Evolutionary conservation across 1,140 invertebrate genomes (phyloP).

Genomic region (Drosophila parvula): DNA sequence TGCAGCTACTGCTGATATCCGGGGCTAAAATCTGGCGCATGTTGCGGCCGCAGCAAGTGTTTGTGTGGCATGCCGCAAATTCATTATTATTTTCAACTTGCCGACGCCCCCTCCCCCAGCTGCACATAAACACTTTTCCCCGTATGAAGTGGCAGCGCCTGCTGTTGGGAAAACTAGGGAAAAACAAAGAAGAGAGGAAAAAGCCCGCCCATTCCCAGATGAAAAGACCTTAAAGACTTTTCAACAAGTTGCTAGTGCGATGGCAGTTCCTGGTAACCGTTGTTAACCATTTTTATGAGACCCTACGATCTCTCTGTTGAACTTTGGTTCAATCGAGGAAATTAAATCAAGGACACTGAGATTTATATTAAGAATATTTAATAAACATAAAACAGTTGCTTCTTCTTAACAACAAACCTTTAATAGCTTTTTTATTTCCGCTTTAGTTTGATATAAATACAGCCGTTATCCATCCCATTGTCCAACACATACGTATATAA

Average conservation of each 20-base stretch:
- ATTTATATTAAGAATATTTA: neutral
- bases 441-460: too few relatives aligned
- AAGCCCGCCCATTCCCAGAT: neutral
- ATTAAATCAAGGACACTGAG: neutral
- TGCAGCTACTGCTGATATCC: slow-evolving; percentile 74
- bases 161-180: slow-evolving; percentile 19
- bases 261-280: slow-evolving; percentile 1
- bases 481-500: neutral
- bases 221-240: slow-evolving; percentile 33
- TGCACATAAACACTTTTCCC: slow-evolving; percentile 41
- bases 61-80: slow-evolving; percentile 78
- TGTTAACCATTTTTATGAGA: slow-evolving; percentile 23
- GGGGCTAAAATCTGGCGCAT: slow-evolving; percentile 71
- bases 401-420: too few relatives aligned
- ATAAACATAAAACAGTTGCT: too few relatives aligned
- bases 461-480: neutral
- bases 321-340: neutral
- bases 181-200: slow-evolving; percentile 23
- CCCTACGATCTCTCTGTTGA: slow-evolving; percentile 17
- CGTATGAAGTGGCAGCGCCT: slow-evolving; percentile 50
- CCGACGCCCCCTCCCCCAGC: slow-evolving; percentile 18
- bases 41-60: slow-evolving; percentile 70
- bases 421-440: neutral
- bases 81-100: slow-evolving; percentile 73
- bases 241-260: slow-evolving; percentile 37